Conservation (phyloP, 1,140 invertebrate genomes). For the Caenorhabditis latens region DNA sequence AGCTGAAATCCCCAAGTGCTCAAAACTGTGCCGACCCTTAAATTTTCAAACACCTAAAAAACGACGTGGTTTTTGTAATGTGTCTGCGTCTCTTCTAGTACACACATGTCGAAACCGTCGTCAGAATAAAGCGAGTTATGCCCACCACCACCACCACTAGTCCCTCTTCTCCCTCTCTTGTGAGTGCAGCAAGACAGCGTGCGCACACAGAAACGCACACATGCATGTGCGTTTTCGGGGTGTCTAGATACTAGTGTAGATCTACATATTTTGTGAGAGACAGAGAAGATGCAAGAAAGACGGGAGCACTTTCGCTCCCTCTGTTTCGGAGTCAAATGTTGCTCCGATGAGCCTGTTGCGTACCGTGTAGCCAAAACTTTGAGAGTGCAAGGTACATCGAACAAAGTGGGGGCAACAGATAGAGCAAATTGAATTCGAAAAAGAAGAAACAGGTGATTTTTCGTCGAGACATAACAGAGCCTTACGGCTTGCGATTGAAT, state of each 20-base stretch:
- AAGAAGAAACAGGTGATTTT: background rate
- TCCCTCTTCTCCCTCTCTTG: no score
- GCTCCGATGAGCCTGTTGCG: background rate
- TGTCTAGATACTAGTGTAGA: background rate
- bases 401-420: background rate
- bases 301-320: background rate
- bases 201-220: background rate
- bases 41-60: no score
- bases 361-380: background rate
- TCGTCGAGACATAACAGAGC: background rate
- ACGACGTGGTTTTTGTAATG: no score
- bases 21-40: no score
- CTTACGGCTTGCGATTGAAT: no score
- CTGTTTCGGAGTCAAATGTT: background rate
- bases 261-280: background rate
- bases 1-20: no score
- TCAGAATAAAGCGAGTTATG: background rate
- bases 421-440: no score
- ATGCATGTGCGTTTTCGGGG: background rate
- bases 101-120: no score
- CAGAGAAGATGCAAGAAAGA: background rate
- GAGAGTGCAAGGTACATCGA: slow-evolving; percentile 1
- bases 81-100: no score
- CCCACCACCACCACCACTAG: no score
- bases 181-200: background rate